These are phyloP conservation scores for Troides aeacus DNA, from an alignment of 2,888 invertebrate genomes.

Conservation along the genomic window DNA sequence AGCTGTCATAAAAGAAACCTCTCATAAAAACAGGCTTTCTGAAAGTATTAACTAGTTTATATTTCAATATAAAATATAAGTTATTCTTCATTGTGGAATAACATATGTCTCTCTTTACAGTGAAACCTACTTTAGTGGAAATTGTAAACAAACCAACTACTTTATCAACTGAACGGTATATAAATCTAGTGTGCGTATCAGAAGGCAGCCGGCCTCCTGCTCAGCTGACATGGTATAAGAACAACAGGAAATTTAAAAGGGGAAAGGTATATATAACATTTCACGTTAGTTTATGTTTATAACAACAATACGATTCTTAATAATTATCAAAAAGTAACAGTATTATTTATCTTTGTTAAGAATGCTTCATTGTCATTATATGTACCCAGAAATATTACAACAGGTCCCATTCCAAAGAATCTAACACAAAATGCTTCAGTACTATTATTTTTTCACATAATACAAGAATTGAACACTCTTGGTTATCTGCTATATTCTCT, in stretches of 20 bases:
- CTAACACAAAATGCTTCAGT: too few species aligned
- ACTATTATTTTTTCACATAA: too few species aligned
- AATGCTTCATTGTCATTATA: too few species aligned
- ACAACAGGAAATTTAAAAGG: constrained; percentile 86
- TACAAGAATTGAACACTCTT: too few species aligned
- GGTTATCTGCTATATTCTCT: too few species aligned
- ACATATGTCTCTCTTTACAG: constrained; percentile 63
- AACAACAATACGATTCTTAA: background rate
- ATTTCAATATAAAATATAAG: too few species aligned
- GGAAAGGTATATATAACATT: constrained; percentile 81
- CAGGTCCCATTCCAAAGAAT: too few species aligned
- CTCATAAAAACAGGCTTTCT: too few species aligned
- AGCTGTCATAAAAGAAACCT: too few species aligned
- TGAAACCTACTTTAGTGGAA: constrained; percentile 88
- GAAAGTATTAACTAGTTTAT: too few species aligned
- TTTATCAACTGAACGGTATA: constrained; percentile 88
- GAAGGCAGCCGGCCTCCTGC: constrained; percentile 93
- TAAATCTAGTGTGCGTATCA: constrained; percentile 89
- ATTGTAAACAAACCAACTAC: constrained; percentile 88
- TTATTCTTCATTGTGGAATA: background rate
- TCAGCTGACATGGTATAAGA: constrained; percentile 91
- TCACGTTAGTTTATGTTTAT: background rate
- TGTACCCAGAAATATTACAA: too few species aligned
- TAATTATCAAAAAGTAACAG: background rate
- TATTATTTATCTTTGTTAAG: too few species aligned